Percentiles rank a stretch among this genome's conserved stretches.
Conservation (phyloP, 2,113 vertebrate species). For the Tychaedon coryphoeus region DNA sequence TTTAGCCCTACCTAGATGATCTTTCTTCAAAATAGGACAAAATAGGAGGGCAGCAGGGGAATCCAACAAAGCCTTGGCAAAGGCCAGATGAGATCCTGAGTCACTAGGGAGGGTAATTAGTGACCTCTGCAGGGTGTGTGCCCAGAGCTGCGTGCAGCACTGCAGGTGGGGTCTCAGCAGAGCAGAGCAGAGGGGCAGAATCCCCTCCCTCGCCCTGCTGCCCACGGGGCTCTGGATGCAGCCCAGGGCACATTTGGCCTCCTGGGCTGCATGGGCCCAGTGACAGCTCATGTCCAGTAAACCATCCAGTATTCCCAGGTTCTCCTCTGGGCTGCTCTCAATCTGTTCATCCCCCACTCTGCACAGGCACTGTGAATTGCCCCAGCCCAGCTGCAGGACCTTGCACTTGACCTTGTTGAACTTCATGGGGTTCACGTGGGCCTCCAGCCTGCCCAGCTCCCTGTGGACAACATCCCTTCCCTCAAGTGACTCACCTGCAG, state of each 20-base stretch:
- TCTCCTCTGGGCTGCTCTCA: neutral
- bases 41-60: neutral
- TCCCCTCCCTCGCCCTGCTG: fast-evolving
- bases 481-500: neutral
- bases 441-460: neutral
- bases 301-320: neutral
- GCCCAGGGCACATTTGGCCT: fast-evolving
- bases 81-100: neutral
- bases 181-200: neutral
- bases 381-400: neutral
- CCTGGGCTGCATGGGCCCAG: fast-evolving
- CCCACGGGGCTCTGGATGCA: fast-evolving
- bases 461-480: neutral
- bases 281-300: neutral
- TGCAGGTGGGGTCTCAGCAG: neutral
- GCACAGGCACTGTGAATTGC: neutral
- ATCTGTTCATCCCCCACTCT: fast-evolving
- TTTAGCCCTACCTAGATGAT: neutral
- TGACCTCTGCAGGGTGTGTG: neutral
- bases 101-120: neutral
- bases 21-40: neutral
- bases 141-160: neutral
- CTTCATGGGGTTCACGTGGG: fast-evolving
- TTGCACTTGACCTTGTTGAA: neutral
- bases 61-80: neutral